Conservation (phyloP, 2,113 vertebrate species). For the Nycticorax nycticorax region DNA sequence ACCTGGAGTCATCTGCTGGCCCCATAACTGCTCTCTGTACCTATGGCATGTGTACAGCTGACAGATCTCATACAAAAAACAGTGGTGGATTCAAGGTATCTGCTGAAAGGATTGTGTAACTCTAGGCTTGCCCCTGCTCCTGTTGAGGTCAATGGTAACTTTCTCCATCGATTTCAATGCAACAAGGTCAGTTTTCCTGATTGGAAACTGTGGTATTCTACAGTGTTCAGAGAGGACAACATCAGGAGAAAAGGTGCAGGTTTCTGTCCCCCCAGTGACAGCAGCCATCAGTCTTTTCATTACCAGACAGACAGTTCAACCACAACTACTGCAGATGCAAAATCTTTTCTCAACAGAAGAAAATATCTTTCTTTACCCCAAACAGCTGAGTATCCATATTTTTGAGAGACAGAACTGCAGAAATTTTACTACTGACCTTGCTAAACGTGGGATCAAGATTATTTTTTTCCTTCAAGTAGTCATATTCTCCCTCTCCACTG, state of each 20-base stretch:
- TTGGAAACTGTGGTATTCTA: not conserved
- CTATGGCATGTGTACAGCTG: rapidly evolving
- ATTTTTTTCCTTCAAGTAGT: not conserved
- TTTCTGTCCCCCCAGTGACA: not conserved
- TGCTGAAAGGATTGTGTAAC: not conserved
- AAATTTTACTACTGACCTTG: not conserved
- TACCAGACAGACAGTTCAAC: not conserved
- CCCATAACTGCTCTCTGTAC: rapidly evolving
- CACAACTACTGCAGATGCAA: not conserved
- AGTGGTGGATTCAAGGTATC: not conserved
- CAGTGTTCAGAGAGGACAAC: not conserved
- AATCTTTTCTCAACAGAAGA: not conserved
- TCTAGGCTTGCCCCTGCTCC: not conserved
- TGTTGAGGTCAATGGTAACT: not conserved
- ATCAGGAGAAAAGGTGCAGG: not conserved
- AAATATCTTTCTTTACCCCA: not conserved
- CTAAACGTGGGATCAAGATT: not conserved
- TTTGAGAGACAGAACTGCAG: not conserved
- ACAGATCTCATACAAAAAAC: not conserved
- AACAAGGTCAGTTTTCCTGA: not conserved
- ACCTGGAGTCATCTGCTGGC: rapidly evolving
- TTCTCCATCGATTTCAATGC: not conserved
- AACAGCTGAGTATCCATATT: not conserved
- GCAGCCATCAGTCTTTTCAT: not conserved
- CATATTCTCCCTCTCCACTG: not conserved